Evolutionary conservation across 92 coral and sea anemone species (phyloP).

Genomic region (Muricea muricata): DNA sequence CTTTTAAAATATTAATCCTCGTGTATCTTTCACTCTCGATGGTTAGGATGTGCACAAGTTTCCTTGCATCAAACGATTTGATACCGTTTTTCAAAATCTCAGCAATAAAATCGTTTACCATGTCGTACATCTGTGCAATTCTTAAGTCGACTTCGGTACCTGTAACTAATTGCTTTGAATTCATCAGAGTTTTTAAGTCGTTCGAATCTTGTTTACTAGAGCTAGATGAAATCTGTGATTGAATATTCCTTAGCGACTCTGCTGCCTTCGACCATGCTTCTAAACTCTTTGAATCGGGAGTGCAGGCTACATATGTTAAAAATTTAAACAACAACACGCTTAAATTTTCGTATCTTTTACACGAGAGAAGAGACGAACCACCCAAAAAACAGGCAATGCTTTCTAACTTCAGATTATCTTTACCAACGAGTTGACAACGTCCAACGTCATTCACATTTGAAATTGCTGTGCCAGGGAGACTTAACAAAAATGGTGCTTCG

Average conservation of each 20-base stretch:
- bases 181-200: conserved; percentile 43
- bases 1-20: conserved; percentile 56
- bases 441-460: conserved; percentile 62
- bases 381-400: conserved; percentile 75
- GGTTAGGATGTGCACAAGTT: conserved; percentile 66
- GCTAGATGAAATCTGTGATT: conserved; percentile 45
- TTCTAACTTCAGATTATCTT: conserved; percentile 52
- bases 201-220: conserved; percentile 16
- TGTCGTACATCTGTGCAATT: conserved; percentile 62
- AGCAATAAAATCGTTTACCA: conserved; percentile 63
- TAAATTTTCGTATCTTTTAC: conserved; percentile 55
- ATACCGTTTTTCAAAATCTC: conserved; percentile 63
- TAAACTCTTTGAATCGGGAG: conserved; percentile 65
- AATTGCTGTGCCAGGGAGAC: conserved; percentile 66
- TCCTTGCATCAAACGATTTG: conserved; percentile 63
- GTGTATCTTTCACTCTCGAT: conserved; percentile 69
- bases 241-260: conserved; percentile 63
- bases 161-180: conserved; percentile 21
- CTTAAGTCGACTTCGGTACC: conserved; percentile 56
- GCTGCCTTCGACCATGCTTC: conserved; percentile 74
- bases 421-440: conserved; percentile 65
- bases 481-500: conserved; percentile 70
- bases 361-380: conserved; percentile 64
- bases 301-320: conserved; percentile 59
- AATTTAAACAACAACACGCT: conserved; percentile 68